These are phyloP conservation scores for Acrocyrtus sp. DNA, from an alignment of 2,888 invertebrate genomes.

Conservation along the genomic window DNA sequence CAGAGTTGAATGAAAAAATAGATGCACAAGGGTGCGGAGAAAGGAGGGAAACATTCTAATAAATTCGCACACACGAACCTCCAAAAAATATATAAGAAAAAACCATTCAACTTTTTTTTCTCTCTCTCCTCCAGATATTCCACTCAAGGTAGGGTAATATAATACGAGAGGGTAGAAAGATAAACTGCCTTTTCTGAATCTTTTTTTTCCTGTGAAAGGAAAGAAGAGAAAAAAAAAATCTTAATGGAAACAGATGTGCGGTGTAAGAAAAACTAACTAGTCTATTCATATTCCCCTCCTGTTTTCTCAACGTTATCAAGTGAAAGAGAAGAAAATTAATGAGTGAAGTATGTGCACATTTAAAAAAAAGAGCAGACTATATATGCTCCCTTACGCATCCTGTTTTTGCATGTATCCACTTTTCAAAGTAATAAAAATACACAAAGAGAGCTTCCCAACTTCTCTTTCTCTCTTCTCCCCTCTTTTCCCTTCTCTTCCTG, in stretches of 20 bases:
- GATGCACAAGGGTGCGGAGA: background rate
- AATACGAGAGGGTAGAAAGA: no score
- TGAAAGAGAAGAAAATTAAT: background rate
- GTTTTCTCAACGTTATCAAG: background rate
- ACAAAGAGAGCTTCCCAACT: background rate
- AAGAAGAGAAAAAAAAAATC: background rate
- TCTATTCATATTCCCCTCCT: background rate
- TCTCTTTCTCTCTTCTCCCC: background rate
- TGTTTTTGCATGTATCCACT: background rate
- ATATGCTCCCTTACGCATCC: background rate
- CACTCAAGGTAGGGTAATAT: no score
- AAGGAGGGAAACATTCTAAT: background rate
- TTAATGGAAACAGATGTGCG: slow-evolving; percentile 19
- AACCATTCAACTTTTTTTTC: no score
- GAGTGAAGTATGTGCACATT: background rate
- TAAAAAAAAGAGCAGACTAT: background rate
- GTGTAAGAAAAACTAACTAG: background rate
- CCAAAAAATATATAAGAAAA: background rate
- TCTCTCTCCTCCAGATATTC: no score
- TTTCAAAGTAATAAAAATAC: background rate
- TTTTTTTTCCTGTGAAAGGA: background rate
- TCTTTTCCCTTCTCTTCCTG: background rate
- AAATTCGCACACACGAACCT: background rate
- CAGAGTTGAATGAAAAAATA: background rate
- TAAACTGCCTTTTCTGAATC: no score